phyloP scores from a whole-genome alignment of 2,113 vertebrate species.

The Gasterosteus nipponicus region DNA sequence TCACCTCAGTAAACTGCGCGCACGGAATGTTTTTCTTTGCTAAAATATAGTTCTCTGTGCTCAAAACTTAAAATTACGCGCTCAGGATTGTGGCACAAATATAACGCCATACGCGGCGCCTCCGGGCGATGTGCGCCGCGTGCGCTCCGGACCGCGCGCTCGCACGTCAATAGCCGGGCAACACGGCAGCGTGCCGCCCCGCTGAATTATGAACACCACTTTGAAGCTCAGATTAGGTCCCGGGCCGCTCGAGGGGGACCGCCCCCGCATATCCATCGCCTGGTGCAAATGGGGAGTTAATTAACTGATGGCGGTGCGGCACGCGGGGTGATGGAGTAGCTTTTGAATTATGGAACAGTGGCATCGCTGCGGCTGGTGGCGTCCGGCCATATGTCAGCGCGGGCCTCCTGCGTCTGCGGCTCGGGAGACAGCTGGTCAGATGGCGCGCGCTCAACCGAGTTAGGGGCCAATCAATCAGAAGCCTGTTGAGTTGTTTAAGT shows the following conservation, averaged over 20 bases:
- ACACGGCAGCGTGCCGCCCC: constrained; percentile 55
- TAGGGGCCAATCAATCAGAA: constrained; percentile 79
- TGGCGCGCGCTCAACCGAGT: constrained; percentile 73
- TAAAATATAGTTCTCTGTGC: too few species aligned
- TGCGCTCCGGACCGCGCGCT: constrained; percentile 35
- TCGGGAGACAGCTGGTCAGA: constrained; percentile 78
- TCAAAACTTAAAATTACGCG: too few species aligned
- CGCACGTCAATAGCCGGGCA: constrained; percentile 54
- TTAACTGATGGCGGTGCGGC: constrained; percentile 60
- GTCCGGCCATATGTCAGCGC: constrained; percentile 75
- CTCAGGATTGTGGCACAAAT: too few species aligned
- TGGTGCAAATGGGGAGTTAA: constrained; percentile 68
- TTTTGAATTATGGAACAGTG: constrained; percentile 79
- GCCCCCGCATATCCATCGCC: constrained; percentile 37
- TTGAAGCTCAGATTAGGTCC: constrained; percentile 39
- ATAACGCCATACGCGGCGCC: too few species aligned
- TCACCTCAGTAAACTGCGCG: too few species aligned
- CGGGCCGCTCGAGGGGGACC: constrained; percentile 33
- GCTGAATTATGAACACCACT: constrained; percentile 63
- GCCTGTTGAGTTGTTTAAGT: constrained; percentile 66
- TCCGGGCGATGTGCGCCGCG: constrained; percentile 31
- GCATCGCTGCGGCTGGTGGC: constrained; percentile 75
- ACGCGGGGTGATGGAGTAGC: constrained; percentile 73
- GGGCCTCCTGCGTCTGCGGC: constrained; percentile 60
- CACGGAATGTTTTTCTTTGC: too few species aligned